Base-by-base conservation (phyloP, 1,140 invertebrate genomes). In the Ceratina calcarata region DNA sequence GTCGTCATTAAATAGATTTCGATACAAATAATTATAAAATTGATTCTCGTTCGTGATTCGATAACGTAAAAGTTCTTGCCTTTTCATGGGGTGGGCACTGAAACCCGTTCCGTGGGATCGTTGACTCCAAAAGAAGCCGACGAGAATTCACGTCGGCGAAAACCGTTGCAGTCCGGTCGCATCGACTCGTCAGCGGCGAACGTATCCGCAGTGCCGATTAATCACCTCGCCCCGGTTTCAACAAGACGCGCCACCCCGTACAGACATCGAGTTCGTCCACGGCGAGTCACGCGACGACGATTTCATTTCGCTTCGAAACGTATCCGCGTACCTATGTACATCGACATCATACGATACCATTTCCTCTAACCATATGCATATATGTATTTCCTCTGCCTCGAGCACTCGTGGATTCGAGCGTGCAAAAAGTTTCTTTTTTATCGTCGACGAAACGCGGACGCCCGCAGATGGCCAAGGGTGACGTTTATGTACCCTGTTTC, bases 121-220 rank as follows among this genome's bases (percentile, higher is more conserved):
- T 32, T 24, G 73, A 49, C 64, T 13, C 51, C 10, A 27, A 37
- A 72, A 27, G 60, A 57, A 64, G 10, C 49, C 20, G 22, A 45
- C 51, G 69, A 62, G 71, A 80, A 83, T 78, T 7, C 27, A 57
- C 80, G 69, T 55, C 37, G 64, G 49, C 68, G 68, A 78, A 32
- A 32, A 74, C 51, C 71, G 62, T 68, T 45, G 71, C 81, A 53
- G 66, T 75, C 69, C 81, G 64, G 83, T 62, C 62, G 83, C 78
- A 60, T 81, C 78, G 82, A 81, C 83, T 84, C 82, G 83, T 80
- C 83, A 71, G 3, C 37, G 37, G 37, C 37, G 37, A 45, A 69
- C 73, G 82, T 83, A 77, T 85, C 71, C 83, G 82, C 78, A 69
- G 53, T 72, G 49, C 57, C 79, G 83, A 85, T 84, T 84, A 85